Conservation (phyloP, 2,113 vertebrate species). For the Eublepharis macularius region DNA sequence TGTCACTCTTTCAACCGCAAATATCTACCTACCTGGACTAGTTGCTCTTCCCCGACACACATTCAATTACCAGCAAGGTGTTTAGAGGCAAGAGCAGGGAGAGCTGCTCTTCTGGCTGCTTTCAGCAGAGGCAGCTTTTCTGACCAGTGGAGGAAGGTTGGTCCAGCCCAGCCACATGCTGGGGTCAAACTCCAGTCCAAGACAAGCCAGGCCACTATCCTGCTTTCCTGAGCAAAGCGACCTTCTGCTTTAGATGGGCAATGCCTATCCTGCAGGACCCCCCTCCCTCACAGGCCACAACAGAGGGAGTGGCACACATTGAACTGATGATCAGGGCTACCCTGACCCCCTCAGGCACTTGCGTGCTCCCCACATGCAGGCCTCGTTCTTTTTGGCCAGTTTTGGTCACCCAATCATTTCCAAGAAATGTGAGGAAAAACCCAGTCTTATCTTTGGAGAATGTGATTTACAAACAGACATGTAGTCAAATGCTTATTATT, state of each 20-base stretch:
- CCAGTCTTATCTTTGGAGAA: not conserved
- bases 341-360: not conserved
- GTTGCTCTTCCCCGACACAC: too few relatives aligned
- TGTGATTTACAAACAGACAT: not conserved
- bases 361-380: not conserved
- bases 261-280: not conserved
- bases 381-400: not conserved
- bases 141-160: too few relatives aligned
- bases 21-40: too few relatives aligned
- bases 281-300: not conserved
- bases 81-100: too few relatives aligned
- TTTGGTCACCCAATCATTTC: not conserved
- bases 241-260: not conserved
- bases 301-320: not conserved
- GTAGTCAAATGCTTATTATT: not conserved
- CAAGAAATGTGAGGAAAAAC: too few relatives aligned
- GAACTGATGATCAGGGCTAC: not conserved
- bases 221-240: too few relatives aligned
- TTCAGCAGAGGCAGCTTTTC: not conserved
- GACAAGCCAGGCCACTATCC: too few relatives aligned
- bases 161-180: too few relatives aligned
- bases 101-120: too few relatives aligned
- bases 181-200: not conserved
- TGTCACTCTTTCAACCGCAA: too few relatives aligned
- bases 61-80: too few relatives aligned